Conservation (phyloP, 2,113 vertebrate genomes). For the Cromileptes altivelis region DNA sequence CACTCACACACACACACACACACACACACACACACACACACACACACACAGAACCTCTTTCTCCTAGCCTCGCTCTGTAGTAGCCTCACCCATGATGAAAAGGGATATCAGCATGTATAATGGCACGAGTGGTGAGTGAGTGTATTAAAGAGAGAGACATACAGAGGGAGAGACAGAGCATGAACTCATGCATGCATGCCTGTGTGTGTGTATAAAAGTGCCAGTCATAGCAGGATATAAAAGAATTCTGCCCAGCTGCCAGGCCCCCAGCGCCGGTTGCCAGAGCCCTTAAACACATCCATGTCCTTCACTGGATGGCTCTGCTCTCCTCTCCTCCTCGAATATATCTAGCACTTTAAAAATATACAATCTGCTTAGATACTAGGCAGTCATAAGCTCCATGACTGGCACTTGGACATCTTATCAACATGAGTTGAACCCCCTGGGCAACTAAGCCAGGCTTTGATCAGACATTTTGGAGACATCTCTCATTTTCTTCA, state of each 20-base stretch:
- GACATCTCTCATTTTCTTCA: conserved; percentile 76
- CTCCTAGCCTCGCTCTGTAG: conserved; percentile 18
- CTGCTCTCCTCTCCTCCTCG: conserved; percentile 44
- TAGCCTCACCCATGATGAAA: conserved; percentile 48
- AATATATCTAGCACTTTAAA: conserved; percentile 77
- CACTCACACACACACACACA: conserved; percentile 2
- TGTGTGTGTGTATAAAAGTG: conserved; percentile 67
- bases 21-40: not conserved
- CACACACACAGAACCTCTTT: conserved; percentile 21
- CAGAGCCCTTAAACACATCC: conserved; percentile 73
- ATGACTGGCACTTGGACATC: conserved; percentile 75
- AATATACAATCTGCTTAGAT: conserved; percentile 82
- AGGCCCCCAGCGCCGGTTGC: conserved; percentile 57
- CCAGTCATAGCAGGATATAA: conserved; percentile 67
- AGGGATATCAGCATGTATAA: conserved; percentile 54
- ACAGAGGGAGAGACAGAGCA: conserved; percentile 43
- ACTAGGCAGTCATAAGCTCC: conserved; percentile 68
- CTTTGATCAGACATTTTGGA: conserved; percentile 80
- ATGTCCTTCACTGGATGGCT: conserved; percentile 64
- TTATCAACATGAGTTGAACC: conserved; percentile 72
- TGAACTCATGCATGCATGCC: conserved; percentile 52
- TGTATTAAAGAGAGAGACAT: conserved; percentile 50
- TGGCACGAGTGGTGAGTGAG: conserved; percentile 47
- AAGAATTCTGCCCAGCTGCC: conserved; percentile 71
- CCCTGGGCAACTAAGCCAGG: conserved; percentile 65